Conservation (phyloP, 2,888 invertebrate genomes). For the Aporophyla nigra region DNA sequence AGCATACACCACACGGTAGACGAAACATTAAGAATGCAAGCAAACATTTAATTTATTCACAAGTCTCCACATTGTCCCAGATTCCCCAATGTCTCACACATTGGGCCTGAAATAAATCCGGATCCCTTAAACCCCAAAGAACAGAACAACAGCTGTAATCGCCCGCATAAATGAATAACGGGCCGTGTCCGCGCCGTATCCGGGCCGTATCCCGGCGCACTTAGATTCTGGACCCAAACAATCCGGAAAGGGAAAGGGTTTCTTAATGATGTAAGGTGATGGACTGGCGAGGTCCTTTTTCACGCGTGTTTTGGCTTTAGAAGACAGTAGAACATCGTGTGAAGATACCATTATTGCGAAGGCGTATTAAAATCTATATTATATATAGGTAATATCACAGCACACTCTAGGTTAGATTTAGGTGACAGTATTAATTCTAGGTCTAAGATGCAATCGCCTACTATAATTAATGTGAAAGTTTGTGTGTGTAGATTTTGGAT, state of each 20-base stretch:
- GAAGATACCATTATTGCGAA: background rate
- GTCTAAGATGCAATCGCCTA: background rate
- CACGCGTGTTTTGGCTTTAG: slow-evolving; percentile 37
- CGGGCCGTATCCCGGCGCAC: slow-evolving; percentile 42
- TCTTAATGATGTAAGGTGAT: slow-evolving; percentile 59
- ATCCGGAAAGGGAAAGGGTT: slow-evolving; percentile 48
- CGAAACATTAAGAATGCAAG: slow-evolving; percentile 43
- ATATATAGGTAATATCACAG: background rate
- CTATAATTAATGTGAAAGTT: too few species aligned
- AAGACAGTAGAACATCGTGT: slow-evolving; percentile 19
- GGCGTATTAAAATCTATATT: background rate
- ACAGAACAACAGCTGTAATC: slow-evolving; percentile 70
- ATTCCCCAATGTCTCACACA: slow-evolving; percentile 34
- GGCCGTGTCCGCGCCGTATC: slow-evolving; percentile 33
- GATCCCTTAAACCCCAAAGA: slow-evolving; percentile 60
- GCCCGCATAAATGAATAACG: slow-evolving; percentile 69
- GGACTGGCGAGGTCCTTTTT: slow-evolving; percentile 44
- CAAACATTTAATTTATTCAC: slow-evolving; percentile 52
- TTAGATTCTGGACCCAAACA: slow-evolving; percentile 57
- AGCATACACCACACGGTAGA: slow-evolving; percentile 6
- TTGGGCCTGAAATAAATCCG: slow-evolving; percentile 63
- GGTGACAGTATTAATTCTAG: slow-evolving; percentile 3
- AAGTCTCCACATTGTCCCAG: slow-evolving; percentile 29
- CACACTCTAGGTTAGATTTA: background rate
- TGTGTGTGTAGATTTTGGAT: too few species aligned